A percentile compares a stretch with the other conserved stretches of the same genome.
These are phyloP conservation scores for Scomber japonicus DNA, from an alignment of 2,113 vertebrate genomes.

Conservation along the genomic window DNA sequence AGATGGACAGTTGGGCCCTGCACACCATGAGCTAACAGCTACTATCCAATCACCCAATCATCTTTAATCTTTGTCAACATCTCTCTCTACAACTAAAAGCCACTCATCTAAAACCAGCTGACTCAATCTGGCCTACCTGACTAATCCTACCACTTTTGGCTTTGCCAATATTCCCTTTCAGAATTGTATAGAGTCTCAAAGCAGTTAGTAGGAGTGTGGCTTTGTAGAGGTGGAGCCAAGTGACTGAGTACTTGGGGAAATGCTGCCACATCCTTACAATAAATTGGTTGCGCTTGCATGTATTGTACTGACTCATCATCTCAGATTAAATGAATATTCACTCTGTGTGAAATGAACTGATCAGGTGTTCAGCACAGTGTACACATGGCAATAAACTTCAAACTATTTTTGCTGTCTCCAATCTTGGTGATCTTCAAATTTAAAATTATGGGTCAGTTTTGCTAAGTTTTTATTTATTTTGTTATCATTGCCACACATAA, in stretches of 20 bases:
- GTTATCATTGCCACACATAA: neutral
- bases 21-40: neutral
- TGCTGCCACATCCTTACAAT: conserved; percentile 23
- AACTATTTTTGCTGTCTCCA: neutral
- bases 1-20: neutral
- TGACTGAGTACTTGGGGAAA: conserved; percentile 13
- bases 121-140: conserved; percentile 48
- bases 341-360: neutral
- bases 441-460: no score
- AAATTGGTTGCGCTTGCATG: conserved; percentile 3
- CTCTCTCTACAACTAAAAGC: conserved; percentile 27
- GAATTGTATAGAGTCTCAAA: conserved; percentile 9
- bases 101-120: conserved; percentile 43
- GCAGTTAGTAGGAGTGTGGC: conserved; percentile 5
- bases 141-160: conserved; percentile 44
- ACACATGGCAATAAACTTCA: neutral
- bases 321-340: neutral
- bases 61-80: conserved; percentile 45
- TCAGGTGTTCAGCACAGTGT: neutral
- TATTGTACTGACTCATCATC: neutral
- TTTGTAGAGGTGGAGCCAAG: conserved; percentile 13
- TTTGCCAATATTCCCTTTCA: conserved; percentile 36
- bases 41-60: conserved; percentile 16
- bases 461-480: neutral
- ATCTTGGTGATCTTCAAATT: neutral